Evolutionary conservation across 30 jellyfish, hydroid and myxozoan species (phyloP).

Genomic region (Aurelia sp.): DNA sequence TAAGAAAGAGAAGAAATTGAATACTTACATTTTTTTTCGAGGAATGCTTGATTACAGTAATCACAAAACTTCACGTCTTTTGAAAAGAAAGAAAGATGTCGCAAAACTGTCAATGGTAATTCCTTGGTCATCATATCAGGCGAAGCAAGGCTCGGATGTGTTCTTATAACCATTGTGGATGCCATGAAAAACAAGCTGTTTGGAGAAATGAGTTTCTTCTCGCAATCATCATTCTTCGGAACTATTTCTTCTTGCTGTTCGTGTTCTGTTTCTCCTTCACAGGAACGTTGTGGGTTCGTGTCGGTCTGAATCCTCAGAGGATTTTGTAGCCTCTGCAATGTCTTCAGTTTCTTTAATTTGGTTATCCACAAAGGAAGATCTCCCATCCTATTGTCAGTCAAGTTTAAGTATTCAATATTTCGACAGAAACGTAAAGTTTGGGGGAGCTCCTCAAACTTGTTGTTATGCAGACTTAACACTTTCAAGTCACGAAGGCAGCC

Average conservation of each 20-base stretch:
- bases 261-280: not conserved
- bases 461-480: too few species aligned
- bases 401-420: constrained; percentile 10
- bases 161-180: not conserved
- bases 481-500: too few species aligned
- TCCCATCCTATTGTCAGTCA: not conserved
- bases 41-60: constrained; percentile 11
- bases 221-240: not conserved
- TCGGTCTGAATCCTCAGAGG: not conserved
- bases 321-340: not conserved
- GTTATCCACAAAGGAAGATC: constrained; percentile 47
- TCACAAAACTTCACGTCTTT: constrained; percentile 37
- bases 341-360: constrained; percentile 18
- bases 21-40: constrained; percentile 10
- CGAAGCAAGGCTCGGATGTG: not conserved
- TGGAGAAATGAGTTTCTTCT: constrained; percentile 21
- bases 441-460: not conserved
- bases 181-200: not conserved
- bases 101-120: constrained; percentile 2
- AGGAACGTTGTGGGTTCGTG: not conserved
- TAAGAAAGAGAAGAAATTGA: too few species aligned
- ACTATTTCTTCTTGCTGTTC: not conserved
- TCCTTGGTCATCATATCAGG: not conserved
- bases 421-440: constrained; percentile 15
- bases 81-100: not conserved